phyloP scores from a whole-genome alignment of 2,888 invertebrate genomes.

The Yponomeuta sedellus region DNA sequence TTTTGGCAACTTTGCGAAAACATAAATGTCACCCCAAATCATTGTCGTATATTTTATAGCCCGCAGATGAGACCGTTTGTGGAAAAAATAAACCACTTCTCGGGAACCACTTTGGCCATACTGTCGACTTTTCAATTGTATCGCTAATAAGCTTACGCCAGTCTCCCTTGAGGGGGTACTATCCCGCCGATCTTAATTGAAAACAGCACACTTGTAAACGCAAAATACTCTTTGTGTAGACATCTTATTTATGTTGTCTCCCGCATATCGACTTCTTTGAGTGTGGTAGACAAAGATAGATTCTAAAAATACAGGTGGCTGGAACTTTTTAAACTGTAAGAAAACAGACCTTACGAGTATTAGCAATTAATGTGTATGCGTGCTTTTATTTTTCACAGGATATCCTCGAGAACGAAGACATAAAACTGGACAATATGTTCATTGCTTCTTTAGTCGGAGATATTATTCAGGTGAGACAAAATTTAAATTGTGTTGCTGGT shows the following conservation, averaged over 20 bases:
- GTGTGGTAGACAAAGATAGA: not conserved
- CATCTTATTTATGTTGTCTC: not conserved
- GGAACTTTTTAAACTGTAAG: not conserved
- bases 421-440: conserved; percentile 97
- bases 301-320: not conserved
- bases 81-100: not conserved
- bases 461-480: conserved; percentile 88
- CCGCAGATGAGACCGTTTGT: not conserved
- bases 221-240: not conserved
- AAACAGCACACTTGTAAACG: not conserved
- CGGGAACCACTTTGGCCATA: not conserved
- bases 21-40: not conserved
- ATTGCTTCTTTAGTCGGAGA: conserved; percentile 96
- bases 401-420: conserved; percentile 95
- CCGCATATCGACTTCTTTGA: not conserved
- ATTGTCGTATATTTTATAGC: not conserved
- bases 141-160: not conserved
- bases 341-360: no score
- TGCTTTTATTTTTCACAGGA: conserved; percentile 74
- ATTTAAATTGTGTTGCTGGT: no score
- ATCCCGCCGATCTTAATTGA: not conserved
- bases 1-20: not conserved
- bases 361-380: not conserved
- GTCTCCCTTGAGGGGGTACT: not conserved
- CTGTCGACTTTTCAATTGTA: not conserved